phyloP scores from a whole-genome alignment of 2,113 vertebrate genomes.

The Axis porcinus region DNA sequence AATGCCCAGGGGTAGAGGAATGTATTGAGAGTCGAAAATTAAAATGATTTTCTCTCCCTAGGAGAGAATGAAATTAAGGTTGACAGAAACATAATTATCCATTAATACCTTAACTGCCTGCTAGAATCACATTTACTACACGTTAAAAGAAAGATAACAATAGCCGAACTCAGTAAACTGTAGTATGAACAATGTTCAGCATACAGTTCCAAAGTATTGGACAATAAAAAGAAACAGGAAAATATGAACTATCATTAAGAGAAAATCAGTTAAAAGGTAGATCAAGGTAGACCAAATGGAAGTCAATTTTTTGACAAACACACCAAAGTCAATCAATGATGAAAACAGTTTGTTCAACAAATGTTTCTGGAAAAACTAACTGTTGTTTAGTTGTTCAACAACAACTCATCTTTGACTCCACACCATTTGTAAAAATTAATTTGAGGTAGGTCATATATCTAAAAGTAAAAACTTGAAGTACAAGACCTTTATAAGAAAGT shows the following conservation, averaged over 20 bases:
- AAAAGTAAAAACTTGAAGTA: background rate
- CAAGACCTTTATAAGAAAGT: background rate
- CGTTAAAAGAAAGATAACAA: background rate
- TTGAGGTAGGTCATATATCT: background rate
- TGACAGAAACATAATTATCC: background rate
- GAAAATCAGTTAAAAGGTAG: background rate
- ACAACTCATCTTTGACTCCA: background rate
- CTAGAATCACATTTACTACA: background rate
- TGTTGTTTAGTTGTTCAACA: background rate
- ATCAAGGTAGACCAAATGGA: background rate
- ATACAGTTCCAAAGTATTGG: background rate
- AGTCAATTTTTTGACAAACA: slow-evolving; percentile 1
- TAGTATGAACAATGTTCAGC: background rate
- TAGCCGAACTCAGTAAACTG: background rate
- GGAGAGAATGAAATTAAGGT: background rate
- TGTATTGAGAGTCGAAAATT: background rate
- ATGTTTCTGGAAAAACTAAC: background rate
- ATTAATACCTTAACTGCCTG: background rate
- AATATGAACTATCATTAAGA: background rate
- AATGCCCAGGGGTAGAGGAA: background rate
- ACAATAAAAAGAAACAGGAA: background rate
- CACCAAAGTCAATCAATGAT: background rate
- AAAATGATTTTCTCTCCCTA: background rate
- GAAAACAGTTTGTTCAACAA: background rate
- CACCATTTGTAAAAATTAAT: background rate